Evolutionary conservation across 2,888 invertebrate genomes (phyloP).

Genomic region (Pinctada fucata): DNA sequence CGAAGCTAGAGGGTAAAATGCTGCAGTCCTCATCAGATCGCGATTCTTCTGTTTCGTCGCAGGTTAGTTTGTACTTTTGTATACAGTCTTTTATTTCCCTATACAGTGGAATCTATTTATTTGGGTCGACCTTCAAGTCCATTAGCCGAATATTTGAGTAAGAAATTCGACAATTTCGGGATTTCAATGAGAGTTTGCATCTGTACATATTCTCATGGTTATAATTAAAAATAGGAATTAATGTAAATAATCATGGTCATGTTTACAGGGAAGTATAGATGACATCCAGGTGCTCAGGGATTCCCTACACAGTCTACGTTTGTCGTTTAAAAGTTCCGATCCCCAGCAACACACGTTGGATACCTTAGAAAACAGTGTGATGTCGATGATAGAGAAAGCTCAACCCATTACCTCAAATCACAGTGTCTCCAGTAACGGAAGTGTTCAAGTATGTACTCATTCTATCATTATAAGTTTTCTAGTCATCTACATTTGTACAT

Average conservation of each 20-base stretch:
- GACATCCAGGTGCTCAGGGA: slow-evolving; percentile 75
- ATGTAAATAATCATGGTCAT: too few relatives aligned
- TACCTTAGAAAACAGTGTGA: slow-evolving; percentile 76
- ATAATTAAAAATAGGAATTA: too few relatives aligned
- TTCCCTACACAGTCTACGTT: slow-evolving; percentile 74
- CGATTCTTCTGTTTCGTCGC: slow-evolving; percentile 29
- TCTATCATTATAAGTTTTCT: too few relatives aligned
- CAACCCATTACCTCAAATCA: slow-evolving; percentile 37
- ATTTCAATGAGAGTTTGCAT: too few relatives aligned
- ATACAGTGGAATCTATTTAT: too few relatives aligned
- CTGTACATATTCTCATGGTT: too few relatives aligned
- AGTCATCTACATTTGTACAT: too few relatives aligned
- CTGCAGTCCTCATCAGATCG: slow-evolving; percentile 48
- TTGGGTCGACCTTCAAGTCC: too few relatives aligned
- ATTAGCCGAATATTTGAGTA: too few relatives aligned
- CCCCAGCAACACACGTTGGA: slow-evolving; percentile 76
- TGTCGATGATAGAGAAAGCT: slow-evolving; percentile 75
- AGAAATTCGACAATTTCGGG: too few relatives aligned
- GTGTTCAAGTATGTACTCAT: slow-evolving; percentile 11
- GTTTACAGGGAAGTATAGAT: slow-evolving; percentile 60
- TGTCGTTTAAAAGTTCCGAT: slow-evolving; percentile 73
- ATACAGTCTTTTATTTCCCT: too few relatives aligned
- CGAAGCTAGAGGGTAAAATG: slow-evolving; percentile 66
- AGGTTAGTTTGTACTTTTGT: neutral
- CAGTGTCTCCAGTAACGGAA: slow-evolving; percentile 23